Evolutionary conservation across 64 coral and sea anemone species (phyloP).

Genomic region (Pachyseris speciosa): DNA sequence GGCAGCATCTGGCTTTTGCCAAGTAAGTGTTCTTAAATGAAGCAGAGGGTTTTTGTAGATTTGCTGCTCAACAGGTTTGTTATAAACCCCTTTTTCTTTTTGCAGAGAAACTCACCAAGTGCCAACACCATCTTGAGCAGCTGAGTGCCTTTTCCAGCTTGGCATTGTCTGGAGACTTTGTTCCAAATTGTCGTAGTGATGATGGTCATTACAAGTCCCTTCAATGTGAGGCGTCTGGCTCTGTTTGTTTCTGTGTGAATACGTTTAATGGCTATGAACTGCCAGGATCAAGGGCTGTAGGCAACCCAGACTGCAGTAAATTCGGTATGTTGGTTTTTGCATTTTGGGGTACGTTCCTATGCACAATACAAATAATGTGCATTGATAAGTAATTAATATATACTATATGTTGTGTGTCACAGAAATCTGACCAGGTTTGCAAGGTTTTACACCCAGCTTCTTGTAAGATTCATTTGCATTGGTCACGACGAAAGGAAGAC

Average conservation of each 20-base stretch:
- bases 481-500: no score
- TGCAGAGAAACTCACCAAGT: conserved; percentile 46
- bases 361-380: background rate
- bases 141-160: conserved; percentile 62
- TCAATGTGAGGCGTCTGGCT: conserved; percentile 45
- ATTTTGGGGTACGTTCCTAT: no score
- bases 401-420: no score
- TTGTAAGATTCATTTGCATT: no score
- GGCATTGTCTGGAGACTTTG: conserved; percentile 22
- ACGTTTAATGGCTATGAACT: conserved; percentile 35
- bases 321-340: background rate
- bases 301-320: conserved; percentile 49
- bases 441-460: no score
- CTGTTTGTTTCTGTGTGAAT: conserved; percentile 62
- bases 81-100: background rate
- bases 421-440: no score
- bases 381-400: background rate
- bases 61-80: background rate
- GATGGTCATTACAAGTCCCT: conserved; percentile 53
- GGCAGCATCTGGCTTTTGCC: no score
- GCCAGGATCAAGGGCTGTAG: conserved; percentile 25
- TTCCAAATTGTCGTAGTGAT: conserved; percentile 57
- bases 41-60: no score
- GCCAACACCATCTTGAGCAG: conserved; percentile 46
- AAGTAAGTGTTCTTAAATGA: no score